Percentiles rank a stretch among this genome's conserved stretches.
phyloP scores from a whole-genome alignment of 2,888 invertebrate species.

The Hyposoter didymator region DNA sequence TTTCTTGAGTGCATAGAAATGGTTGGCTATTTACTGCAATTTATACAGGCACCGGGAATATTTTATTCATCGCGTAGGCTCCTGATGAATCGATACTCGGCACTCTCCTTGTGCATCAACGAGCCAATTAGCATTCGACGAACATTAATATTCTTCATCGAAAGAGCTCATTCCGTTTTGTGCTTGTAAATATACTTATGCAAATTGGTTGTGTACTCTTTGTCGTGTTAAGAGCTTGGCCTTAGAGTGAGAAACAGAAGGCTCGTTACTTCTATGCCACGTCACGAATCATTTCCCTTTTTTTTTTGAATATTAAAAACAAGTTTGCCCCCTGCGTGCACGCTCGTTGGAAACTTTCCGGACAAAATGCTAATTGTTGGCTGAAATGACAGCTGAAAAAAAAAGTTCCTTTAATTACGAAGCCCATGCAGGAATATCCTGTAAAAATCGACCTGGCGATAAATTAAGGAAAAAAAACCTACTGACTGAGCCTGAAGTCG shows the following conservation, averaged over 20 bases:
- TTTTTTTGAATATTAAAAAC: conserved; percentile 2
- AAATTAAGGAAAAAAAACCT: no score
- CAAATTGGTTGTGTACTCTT: conserved; percentile 22
- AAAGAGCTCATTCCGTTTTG: conserved; percentile 9
- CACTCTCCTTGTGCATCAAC: conserved; percentile 30
- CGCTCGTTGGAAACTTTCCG: not conserved
- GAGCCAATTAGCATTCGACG: conserved; percentile 36
- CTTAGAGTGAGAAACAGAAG: not conserved
- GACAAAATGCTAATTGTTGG: not conserved
- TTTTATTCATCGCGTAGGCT: not conserved
- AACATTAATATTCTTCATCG: conserved; percentile 32
- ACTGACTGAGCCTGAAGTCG: no score
- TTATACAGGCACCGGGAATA: not conserved
- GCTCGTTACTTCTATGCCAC: not conserved
- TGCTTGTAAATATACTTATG: conserved; percentile 39
- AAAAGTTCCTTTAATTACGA: no score
- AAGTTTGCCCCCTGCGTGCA: not conserved
- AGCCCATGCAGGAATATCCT: no score
- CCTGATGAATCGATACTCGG: conserved; percentile 6
- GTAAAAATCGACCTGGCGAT: no score
- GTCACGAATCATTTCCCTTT: conserved; percentile 4
- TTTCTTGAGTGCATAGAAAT: not conserved
- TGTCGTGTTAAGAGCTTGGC: conserved; percentile 5
- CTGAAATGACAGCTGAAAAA: not conserved
- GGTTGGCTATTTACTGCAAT: not conserved